phyloP scores from a whole-genome alignment of 1,140 invertebrate species.

The Coenobita brevimanus region DNA sequence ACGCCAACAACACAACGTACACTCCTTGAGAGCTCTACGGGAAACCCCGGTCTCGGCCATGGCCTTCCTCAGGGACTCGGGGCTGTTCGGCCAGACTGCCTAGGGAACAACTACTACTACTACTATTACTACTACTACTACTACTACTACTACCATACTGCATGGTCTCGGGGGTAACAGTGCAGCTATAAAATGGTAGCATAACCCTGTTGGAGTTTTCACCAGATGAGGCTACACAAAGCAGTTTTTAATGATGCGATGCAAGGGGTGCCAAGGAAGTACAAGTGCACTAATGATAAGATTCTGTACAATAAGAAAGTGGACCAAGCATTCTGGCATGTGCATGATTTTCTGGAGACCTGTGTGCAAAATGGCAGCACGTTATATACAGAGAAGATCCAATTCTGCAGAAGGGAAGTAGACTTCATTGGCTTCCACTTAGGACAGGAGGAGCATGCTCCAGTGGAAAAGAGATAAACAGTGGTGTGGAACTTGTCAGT shows the following conservation, averaged over 20 bases:
- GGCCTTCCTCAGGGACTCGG: too few species aligned
- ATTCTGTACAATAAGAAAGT: not conserved
- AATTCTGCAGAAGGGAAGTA: not conserved
- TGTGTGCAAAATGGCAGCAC: not conserved
- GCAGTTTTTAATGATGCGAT: slow-evolving; percentile 30
- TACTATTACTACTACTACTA: too few species aligned
- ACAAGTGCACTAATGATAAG: slow-evolving; percentile 7
- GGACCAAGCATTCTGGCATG: slow-evolving; percentile 14
- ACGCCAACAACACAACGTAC: too few species aligned
- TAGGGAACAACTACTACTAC: too few species aligned
- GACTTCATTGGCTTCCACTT: slow-evolving; percentile 13
- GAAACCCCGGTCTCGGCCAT: too few species aligned
- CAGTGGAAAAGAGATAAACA: not conserved
- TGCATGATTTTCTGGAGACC: slow-evolving; percentile 5
- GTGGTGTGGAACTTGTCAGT: not conserved
- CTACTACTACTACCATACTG: too few species aligned
- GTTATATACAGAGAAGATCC: slow-evolving; percentile 11
- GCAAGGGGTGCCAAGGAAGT: not conserved
- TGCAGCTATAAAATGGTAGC: too few species aligned
- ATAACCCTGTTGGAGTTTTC: too few species aligned
- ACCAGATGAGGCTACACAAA: too few species aligned
- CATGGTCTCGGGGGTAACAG: too few species aligned
- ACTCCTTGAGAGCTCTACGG: too few species aligned
- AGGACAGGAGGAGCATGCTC: not conserved
- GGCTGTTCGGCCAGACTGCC: too few species aligned